Conservation (phyloP, 1,140 invertebrate genomes). For the Aphelinus atriplicis region DNA sequence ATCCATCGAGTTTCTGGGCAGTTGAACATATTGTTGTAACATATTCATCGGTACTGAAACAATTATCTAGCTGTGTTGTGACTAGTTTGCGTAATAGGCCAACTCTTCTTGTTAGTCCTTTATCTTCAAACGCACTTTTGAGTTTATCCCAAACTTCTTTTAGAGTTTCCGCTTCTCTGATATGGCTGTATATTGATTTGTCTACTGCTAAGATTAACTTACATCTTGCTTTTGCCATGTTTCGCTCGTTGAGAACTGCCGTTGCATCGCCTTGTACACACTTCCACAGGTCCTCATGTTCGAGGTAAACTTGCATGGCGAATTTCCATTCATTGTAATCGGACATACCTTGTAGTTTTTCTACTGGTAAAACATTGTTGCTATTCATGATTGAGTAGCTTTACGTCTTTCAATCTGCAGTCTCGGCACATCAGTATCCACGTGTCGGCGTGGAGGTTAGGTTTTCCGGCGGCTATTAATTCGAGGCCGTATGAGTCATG, state of each 20-base stretch:
- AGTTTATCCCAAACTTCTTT: too few species aligned
- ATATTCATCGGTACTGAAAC: too few species aligned
- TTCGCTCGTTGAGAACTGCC: background rate
- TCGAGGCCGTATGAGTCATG: too few species aligned
- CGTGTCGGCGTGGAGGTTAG: too few species aligned
- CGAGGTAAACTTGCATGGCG: background rate
- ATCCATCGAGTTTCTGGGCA: background rate
- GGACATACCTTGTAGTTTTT: background rate
- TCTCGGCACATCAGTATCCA: background rate
- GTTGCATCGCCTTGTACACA: background rate
- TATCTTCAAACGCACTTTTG: too few species aligned
- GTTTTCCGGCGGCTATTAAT: too few species aligned
- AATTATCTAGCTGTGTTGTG: too few species aligned
- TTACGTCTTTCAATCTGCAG: too few species aligned
- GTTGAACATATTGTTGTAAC: too few species aligned
- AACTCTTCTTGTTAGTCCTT: too few species aligned
- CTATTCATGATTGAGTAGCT: too few species aligned
- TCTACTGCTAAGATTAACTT: background rate
- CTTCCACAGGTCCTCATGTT: background rate
- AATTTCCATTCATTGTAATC: constrained; percentile 9
- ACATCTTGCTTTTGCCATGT: background rate
- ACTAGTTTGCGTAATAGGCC: too few species aligned
- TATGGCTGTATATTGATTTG: background rate
- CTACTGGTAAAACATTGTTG: background rate
- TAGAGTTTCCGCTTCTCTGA: background rate